phyloP scores from a whole-genome alignment of 1,140 invertebrate genomes.

The Drosophila lini region DNA sequence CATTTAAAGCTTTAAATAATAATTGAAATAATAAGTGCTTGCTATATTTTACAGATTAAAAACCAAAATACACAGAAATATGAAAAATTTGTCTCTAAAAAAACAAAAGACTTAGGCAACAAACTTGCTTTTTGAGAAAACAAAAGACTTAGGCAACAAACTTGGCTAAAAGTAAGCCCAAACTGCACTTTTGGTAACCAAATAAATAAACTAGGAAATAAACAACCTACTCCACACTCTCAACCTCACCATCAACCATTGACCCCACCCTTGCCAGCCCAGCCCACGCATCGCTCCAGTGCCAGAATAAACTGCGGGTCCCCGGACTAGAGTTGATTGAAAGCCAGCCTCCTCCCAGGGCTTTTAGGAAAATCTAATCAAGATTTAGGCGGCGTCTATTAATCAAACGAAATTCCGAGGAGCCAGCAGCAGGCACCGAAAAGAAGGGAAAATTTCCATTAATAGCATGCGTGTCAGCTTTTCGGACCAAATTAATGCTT shows the following conservation, averaged over 20 bases:
- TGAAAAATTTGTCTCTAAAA: too few species aligned
- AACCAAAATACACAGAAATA: neutral
- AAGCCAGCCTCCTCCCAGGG: slow-evolving; percentile 18
- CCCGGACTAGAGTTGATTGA: slow-evolving; percentile 45
- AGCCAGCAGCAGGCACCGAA: slow-evolving; percentile 8
- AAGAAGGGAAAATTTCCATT: slow-evolving; percentile 41
- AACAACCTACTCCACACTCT: neutral
- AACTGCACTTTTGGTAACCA: neutral
- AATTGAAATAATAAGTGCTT: too few species aligned
- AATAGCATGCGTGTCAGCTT: slow-evolving; percentile 62
- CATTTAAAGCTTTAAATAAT: too few species aligned
- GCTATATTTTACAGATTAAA: neutral
- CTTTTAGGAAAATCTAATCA: slow-evolving; percentile 48
- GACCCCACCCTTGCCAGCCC: neutral
- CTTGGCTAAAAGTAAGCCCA: neutral
- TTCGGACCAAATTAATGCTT: slow-evolving; percentile 60
- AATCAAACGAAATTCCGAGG: slow-evolving; percentile 56
- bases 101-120: slow-evolving; percentile 15
- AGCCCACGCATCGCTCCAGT: slow-evolving; percentile 7
- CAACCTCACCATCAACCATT: neutral
- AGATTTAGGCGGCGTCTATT: slow-evolving; percentile 55
- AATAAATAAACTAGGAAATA: neutral
- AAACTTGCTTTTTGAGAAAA: neutral
- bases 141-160: slow-evolving; percentile 37
- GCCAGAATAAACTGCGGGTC: slow-evolving; percentile 6